Base-by-base conservation (phyloP, 2,888 invertebrate genomes). In the Schizaphis graminum region DNA sequence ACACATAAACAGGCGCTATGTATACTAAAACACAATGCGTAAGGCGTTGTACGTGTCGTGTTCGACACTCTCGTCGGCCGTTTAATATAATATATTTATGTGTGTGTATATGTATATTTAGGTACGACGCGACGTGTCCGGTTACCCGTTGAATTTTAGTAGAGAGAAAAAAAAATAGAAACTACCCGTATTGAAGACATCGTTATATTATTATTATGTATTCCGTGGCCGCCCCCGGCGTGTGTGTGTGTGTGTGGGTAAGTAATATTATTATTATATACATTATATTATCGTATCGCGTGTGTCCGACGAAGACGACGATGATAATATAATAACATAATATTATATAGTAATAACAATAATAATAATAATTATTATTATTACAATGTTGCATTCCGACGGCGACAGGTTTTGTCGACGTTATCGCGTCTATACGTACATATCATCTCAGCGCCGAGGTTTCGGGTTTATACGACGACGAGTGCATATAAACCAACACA, bases 301-400 rank as follows among this genome's bases (percentile, higher is more conserved):
- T 47, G n/a, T 86, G 47, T 44, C 26, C 13, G 41, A 53, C 53
- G 21, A 21, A 53, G 53, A 53, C 53, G 35, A 35, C 21, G n/a
- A 77, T 77, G 35, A 35, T 77, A 77, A 35, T 77, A 35, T 77
- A 77, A 77, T 77, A 77, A 77, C 77, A 77, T 35, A 77, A 77
- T 77, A 77, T 67, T 67, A n/a, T 67, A 77, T 77, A 77, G 35
- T 77, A 77, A 77, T 77, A 77, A 77, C 35, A 77, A 67, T 67
- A 84, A 85, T n/a, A n/a, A n/a, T n/a, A n/a, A n/a, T n/a, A n/a
- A n/a, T n/a, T n/a, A n/a, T 84, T 47, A 91, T 91, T 91, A 91
- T 91, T 91, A 91, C 91, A 56, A 91, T 35, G 91, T 85, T 56
- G 44, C 84, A 85, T 91, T 85, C 91, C 91, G 77, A 84, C 85